Evolutionary conservation across 1,140 invertebrate genomes (phyloP).

Genomic region (Acyrthosiphon pisum): DNA sequence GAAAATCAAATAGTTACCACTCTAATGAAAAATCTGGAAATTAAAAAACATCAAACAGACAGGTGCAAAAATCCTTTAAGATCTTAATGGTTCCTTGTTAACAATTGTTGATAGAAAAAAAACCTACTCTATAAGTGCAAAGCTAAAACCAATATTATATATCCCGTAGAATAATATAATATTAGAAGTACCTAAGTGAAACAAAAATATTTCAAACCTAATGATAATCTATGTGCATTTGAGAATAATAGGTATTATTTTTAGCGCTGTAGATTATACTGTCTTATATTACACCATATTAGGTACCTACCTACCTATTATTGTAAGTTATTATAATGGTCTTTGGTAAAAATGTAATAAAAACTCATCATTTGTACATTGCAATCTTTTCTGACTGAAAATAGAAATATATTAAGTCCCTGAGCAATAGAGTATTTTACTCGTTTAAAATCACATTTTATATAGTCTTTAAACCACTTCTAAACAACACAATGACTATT

Average conservation of each 20-base stretch:
- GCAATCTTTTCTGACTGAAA: neutral
- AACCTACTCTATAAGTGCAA: neutral
- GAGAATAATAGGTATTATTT: neutral
- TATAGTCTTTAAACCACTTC: neutral
- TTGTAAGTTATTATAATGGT: neutral
- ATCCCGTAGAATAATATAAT: neutral
- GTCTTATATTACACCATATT: neutral
- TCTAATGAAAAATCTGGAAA: neutral
- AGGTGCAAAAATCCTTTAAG: neutral
- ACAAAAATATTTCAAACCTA: neutral
- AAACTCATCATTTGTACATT: neutral
- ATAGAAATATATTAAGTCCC: neutral
- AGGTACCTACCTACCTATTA: neutral
- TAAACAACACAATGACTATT: neutral
- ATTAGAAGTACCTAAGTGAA: neutral
- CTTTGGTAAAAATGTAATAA: neutral
- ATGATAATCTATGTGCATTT: neutral
- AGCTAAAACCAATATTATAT: neutral
- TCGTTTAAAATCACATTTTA: constrained; percentile 16
- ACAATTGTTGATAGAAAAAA: neutral
- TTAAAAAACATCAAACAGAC: neutral
- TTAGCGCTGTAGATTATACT: neutral
- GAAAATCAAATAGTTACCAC: neutral
- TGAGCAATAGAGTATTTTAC: neutral
- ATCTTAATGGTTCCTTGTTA: neutral